Conservation (phyloP, 2,113 vertebrate genomes). For the Ahaetulla prasina region DNA sequence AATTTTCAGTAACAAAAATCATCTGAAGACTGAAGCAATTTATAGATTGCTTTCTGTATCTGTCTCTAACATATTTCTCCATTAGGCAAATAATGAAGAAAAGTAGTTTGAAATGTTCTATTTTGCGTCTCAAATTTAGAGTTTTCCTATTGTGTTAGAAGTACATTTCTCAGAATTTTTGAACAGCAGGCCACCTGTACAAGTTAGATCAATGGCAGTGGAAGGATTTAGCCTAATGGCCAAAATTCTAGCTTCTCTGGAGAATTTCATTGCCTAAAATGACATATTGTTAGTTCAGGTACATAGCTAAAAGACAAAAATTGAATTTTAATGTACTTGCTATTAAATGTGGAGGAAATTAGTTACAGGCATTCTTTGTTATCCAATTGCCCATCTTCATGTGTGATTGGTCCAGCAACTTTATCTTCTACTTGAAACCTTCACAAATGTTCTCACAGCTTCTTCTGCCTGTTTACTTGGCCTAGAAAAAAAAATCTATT, state of each 20-base stretch:
- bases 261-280: background rate
- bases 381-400: background rate
- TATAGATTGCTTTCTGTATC: background rate
- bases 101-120: background rate
- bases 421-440: background rate
- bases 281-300: background rate
- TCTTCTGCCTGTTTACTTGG: background rate
- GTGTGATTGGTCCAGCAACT: background rate
- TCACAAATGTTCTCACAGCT: background rate
- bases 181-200: background rate
- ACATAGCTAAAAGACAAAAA: background rate
- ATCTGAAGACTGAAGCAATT: background rate
- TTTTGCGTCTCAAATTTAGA: background rate
- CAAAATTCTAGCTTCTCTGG: background rate
- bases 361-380: background rate
- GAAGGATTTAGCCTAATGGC: background rate
- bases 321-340: background rate
- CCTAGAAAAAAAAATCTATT: background rate
- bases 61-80: background rate
- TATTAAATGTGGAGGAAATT: background rate
- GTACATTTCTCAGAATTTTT: background rate
- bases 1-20: background rate
- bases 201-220: background rate
- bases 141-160: background rate
- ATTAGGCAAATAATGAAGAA: background rate